Conservation (phyloP, 2,113 vertebrate genomes). For the Prinia subflava region DNA sequence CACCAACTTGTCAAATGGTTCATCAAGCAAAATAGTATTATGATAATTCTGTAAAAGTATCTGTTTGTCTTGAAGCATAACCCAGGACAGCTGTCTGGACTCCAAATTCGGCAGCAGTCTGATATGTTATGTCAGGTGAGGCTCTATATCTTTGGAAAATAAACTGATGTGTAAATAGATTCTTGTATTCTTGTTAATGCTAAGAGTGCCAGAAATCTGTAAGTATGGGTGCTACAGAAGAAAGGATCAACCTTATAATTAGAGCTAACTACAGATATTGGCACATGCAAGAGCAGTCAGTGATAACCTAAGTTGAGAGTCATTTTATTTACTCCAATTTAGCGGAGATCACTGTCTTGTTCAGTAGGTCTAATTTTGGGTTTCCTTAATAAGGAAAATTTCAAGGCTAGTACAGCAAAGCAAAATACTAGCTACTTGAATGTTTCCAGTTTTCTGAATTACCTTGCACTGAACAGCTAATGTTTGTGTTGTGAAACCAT, state of each 20-base stretch:
- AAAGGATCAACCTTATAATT: not conserved
- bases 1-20: not conserved
- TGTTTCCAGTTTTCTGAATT: conserved; percentile 40
- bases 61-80: not conserved
- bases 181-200: not conserved
- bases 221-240: not conserved
- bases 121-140: not conserved
- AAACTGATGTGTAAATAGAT: not conserved
- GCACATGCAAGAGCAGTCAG: not conserved
- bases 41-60: not conserved
- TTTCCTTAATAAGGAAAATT: not conserved
- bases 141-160: not conserved
- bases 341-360: not conserved
- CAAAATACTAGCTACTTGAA: conserved; percentile 11
- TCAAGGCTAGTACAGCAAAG: conserved; percentile 2
- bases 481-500: conserved; percentile 51
- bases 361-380: not conserved
- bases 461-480: conserved; percentile 46
- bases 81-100: not conserved
- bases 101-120: not conserved
- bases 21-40: not conserved
- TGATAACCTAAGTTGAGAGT: not conserved
- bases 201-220: not conserved
- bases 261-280: not conserved
- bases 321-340: not conserved